Percentiles rank a stretch among this genome's conserved stretches.
Evolutionary conservation across 2,888 invertebrate species (phyloP).

Genomic region (Loripinus fragilis): DNA sequence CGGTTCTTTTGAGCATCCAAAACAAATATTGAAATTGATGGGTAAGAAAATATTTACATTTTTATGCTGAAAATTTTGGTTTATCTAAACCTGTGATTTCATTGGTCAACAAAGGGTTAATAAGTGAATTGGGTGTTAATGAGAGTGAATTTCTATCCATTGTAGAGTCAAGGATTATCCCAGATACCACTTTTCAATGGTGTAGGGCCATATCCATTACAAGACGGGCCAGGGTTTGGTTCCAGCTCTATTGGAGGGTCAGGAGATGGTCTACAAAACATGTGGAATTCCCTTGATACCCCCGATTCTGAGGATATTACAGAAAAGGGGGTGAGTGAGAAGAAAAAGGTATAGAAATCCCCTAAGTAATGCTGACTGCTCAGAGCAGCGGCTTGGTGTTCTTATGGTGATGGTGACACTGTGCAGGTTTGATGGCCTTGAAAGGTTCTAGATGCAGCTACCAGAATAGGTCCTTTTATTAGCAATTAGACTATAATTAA

Average conservation of each 20-base stretch:
- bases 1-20: no score
- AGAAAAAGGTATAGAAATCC: constrained; percentile 37
- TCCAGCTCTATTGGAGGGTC: constrained; percentile 29
- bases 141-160: no score
- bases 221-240: constrained; percentile 42
- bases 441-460: no score
- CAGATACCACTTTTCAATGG: constrained; percentile 61
- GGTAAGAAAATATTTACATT: no score
- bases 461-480: no score
- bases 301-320: constrained; percentile 56
- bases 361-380: neutral
- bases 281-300: constrained; percentile 69
- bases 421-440: neutral
- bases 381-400: neutral
- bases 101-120: no score
- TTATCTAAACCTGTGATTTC: no score
- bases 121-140: no score
- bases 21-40: no score
- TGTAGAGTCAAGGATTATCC: constrained; percentile 52
- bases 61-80: no score
- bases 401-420: constrained; percentile 27
- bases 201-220: constrained; percentile 55
- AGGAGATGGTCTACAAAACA: constrained; percentile 64
- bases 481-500: no score
- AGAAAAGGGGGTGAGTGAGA: constrained; percentile 49